phyloP scores from a whole-genome alignment of 2,113 vertebrate genomes.

The Collichthys lucidus region DNA sequence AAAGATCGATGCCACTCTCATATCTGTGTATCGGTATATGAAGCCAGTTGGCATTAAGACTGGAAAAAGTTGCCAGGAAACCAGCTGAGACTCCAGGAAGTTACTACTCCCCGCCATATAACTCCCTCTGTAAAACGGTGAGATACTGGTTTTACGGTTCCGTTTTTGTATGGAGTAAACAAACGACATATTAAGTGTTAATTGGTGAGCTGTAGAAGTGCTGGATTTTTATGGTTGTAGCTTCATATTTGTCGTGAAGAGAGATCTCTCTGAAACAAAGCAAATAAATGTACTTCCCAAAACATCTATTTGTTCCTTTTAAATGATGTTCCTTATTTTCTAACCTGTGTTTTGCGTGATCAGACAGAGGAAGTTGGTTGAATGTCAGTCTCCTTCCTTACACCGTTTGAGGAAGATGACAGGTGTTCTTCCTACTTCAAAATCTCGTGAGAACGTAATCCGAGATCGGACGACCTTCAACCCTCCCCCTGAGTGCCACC shows the following conservation, averaged over 20 bases:
- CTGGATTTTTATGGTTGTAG: background rate
- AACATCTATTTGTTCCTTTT: too few relatives aligned
- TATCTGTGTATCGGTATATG: background rate
- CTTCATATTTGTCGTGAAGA: background rate
- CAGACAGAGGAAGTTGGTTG: background rate
- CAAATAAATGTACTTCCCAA: too few relatives aligned
- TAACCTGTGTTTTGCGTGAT: background rate
- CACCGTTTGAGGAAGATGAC: conserved; percentile 20
- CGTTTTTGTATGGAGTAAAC: too few relatives aligned
- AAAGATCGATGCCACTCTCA: background rate
- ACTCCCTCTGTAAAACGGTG: background rate
- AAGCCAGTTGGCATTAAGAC: background rate
- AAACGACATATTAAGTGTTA: background rate
- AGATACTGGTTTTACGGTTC: background rate
- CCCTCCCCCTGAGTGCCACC: conserved; percentile 29
- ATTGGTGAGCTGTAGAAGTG: background rate
- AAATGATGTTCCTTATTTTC: too few relatives aligned
- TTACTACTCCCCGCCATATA: rapidly evolving
- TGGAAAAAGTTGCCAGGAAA: background rate
- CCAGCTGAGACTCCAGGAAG: background rate
- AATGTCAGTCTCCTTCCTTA: background rate
- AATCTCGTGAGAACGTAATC: conserved; percentile 68
- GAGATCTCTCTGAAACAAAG: too few relatives aligned
- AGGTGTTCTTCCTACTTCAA: conserved; percentile 59
- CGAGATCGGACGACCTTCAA: conserved; percentile 62